Evolutionary conservation across 2,888 invertebrate species (phyloP).

Genomic region (Lapara coniferarum): DNA sequence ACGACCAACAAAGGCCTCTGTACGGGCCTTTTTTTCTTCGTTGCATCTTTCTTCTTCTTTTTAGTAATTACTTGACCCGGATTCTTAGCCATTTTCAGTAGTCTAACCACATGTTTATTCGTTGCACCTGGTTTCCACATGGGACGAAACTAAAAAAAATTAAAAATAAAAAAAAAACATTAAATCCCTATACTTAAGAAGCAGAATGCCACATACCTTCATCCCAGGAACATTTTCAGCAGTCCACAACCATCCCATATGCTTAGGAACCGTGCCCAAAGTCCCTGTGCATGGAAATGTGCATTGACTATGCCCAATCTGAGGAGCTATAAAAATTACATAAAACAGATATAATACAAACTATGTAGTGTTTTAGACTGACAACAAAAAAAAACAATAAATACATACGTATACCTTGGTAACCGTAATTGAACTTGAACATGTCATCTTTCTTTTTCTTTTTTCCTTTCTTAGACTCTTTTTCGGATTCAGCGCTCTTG

Average conservation of each 20-base stretch:
- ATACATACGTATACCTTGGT: constrained; percentile 80
- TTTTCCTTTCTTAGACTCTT: constrained; percentile 59
- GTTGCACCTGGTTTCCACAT: constrained; percentile 75
- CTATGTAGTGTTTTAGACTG: constrained; percentile 9
- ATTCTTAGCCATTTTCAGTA: constrained; percentile 67
- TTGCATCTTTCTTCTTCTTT: constrained; percentile 61
- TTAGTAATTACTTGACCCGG: constrained; percentile 62
- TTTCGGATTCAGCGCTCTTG: constrained; percentile 62
- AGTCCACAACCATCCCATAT: constrained; percentile 81
- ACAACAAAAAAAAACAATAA: constrained; percentile 36
- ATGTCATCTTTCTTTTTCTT: constrained; percentile 62
- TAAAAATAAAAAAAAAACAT: constrained; percentile 36
- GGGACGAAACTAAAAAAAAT: constrained; percentile 71
- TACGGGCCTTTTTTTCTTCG: constrained; percentile 60
- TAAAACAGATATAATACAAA: constrained; percentile 25
- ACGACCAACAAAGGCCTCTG: constrained; percentile 70
- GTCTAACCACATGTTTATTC: constrained; percentile 67
- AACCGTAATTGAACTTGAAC: constrained; percentile 77
- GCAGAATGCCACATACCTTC: constrained; percentile 54
- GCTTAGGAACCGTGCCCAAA: constrained; percentile 64
- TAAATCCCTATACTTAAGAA: neutral
- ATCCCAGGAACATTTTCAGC: constrained; percentile 70
- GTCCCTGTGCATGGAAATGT: constrained; percentile 63
- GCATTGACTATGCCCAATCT: constrained; percentile 74
- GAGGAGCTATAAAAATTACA: constrained; percentile 60